Evolutionary conservation across 1,140 invertebrate genomes (phyloP).

Genomic region (Anastrepha ludens): DNA sequence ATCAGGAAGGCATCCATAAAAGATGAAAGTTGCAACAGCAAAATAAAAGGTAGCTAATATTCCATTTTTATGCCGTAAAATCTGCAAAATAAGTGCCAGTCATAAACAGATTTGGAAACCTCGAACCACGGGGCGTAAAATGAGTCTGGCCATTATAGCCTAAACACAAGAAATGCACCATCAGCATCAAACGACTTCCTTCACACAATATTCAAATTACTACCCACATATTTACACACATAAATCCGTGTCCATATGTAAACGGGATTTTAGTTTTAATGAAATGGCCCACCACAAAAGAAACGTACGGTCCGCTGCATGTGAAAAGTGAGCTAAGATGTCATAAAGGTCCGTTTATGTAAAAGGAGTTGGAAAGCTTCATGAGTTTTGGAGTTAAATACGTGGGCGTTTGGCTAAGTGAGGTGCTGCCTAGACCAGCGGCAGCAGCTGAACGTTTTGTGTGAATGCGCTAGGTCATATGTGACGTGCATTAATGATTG

Average conservation of each 20-base stretch:
- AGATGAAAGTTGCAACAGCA: too few species aligned
- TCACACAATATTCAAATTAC: background rate
- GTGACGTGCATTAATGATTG: background rate
- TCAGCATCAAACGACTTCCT: background rate
- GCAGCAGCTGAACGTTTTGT: background rate
- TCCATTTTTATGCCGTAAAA: background rate
- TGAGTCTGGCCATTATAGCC: background rate
- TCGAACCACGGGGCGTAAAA: background rate
- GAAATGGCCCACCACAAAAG: conserved; percentile 29
- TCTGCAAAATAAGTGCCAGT: background rate
- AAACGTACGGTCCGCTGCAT: conserved; percentile 32
- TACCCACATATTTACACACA: background rate
- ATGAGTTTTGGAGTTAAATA: background rate
- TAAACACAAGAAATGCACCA: background rate
- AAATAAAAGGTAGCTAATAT: background rate
- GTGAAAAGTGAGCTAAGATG: background rate
- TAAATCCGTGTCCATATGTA: background rate
- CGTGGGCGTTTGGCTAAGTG: background rate
- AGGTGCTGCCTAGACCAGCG: background rate
- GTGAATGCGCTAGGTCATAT: conserved; percentile 6
- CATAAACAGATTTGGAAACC: background rate
- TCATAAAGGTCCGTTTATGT: background rate
- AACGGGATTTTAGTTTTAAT: background rate
- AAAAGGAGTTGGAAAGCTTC: conserved; percentile 1
- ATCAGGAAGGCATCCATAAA: too few species aligned